A percentile compares a stretch with the other conserved stretches of the same genome.
Conservation (phyloP, 1,140 invertebrate species). For the Camponotus vicinus region DNA sequence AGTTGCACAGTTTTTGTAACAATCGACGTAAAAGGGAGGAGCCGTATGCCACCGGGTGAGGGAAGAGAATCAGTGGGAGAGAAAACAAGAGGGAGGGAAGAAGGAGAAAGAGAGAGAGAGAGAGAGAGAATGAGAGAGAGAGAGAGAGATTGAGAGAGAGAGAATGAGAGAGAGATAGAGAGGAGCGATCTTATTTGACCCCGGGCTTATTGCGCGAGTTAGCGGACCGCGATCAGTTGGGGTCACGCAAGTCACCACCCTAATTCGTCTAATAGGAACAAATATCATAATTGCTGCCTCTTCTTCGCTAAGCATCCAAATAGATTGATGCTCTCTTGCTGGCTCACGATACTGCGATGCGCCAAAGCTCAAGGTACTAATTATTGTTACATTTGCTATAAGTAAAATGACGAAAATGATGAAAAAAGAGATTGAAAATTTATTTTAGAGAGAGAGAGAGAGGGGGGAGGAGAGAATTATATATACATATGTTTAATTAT, state of each 20-base stretch:
- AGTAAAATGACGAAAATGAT: neutral
- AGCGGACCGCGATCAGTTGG: slow-evolving; percentile 81
- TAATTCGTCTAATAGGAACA: slow-evolving; percentile 83
- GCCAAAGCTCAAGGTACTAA: neutral
- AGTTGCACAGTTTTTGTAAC: slow-evolving; percentile 10
- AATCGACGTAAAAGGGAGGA: slow-evolving; percentile 13
- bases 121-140: slow-evolving; percentile 41
- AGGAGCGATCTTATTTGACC: slow-evolving; percentile 83
- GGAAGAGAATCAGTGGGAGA: neutral
- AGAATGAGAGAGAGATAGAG: slow-evolving; percentile 69
- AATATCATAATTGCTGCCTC: slow-evolving; percentile 82
- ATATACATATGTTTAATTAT: neutral
- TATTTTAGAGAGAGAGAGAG: neutral
- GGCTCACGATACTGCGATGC: neutral
- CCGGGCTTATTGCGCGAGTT: slow-evolving; percentile 82
- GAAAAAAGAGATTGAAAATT: neutral
- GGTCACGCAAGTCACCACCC: slow-evolving; percentile 81
- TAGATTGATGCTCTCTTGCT: slow-evolving; percentile 78
- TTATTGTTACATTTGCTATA: neutral
- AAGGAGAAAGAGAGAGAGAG: slow-evolving; percentile 23
- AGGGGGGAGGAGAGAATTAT: neutral
- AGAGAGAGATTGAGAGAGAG: slow-evolving; percentile 31
- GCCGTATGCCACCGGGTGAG: neutral
- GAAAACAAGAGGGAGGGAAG: neutral
- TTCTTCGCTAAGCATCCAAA: slow-evolving; percentile 80